A percentile compares a stretch with the other conserved stretches of the same genome.
phyloP scores from a whole-genome alignment of 2,888 invertebrate species.

The Physocephala rufipes region DNA sequence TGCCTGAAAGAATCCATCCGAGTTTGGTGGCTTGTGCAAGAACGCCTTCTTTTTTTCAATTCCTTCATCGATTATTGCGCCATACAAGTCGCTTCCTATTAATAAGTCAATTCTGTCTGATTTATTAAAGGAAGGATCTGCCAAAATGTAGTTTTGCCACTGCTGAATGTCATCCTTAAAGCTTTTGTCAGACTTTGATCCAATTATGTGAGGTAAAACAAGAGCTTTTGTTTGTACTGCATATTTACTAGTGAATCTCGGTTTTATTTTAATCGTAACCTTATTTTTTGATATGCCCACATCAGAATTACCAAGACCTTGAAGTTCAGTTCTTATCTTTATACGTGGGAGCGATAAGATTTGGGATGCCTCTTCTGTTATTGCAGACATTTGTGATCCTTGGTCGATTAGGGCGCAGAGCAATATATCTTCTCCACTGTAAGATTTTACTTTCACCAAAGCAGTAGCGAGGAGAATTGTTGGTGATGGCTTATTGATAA shows the following conservation, averaged over 20 bases:
- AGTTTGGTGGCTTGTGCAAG: not conserved
- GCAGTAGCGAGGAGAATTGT: conserved; percentile 5
- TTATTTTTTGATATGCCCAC: conserved; percentile 23
- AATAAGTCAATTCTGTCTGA: conserved; percentile 14
- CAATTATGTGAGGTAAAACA: not conserved
- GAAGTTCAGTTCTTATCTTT: conserved; percentile 26
- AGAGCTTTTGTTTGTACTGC: not conserved
- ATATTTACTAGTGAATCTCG: conserved; percentile 25
- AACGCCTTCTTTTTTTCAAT: not conserved
- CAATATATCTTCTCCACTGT: conserved; percentile 22
- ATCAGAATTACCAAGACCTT: conserved; percentile 25
- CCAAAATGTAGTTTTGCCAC: conserved; percentile 8
- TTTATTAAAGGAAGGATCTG: conserved; percentile 21
- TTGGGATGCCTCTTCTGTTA: conserved; percentile 32
- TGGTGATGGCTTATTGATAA: not conserved
- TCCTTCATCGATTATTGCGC: conserved; percentile 7
- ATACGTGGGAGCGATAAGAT: conserved; percentile 23
- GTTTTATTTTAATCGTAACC: conserved; percentile 25
- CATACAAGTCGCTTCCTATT: conserved; percentile 1
- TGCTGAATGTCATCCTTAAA: conserved; percentile 9
- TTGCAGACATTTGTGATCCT: conserved; percentile 31
- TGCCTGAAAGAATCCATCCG: not conserved
- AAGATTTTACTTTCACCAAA: conserved; percentile 1
- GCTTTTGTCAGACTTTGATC: conserved; percentile 3
- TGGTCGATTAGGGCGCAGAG: conserved; percentile 23